These are phyloP conservation scores for Hylaeus anthracinus DNA, from an alignment of 1,140 invertebrate species.

Conservation along the genomic window DNA sequence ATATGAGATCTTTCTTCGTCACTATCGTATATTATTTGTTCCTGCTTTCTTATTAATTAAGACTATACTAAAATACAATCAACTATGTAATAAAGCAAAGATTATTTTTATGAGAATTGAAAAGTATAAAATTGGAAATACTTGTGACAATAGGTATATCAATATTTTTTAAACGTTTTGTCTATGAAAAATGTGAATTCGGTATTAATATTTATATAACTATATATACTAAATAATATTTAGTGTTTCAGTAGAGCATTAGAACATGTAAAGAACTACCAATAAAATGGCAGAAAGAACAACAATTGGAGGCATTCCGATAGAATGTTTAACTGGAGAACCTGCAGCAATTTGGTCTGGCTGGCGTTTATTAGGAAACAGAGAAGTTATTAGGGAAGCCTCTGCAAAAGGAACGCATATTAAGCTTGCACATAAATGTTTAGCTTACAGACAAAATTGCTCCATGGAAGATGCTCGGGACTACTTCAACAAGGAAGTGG, in stretches of 20 bases:
- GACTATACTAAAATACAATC: background rate
- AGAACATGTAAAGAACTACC: background rate
- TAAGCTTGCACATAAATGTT: conserved; percentile 82
- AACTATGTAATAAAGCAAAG: background rate
- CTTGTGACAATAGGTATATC: too few relatives aligned
- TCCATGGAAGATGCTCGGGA: conserved; percentile 79
- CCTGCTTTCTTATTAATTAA: background rate
- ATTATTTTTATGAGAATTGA: background rate
- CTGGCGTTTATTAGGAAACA: conserved; percentile 81
- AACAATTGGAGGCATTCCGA: conserved; percentile 65
- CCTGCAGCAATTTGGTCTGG: conserved; percentile 81
- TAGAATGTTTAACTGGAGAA: conserved; percentile 70
- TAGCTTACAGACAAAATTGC: conserved; percentile 82
- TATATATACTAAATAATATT: too few relatives aligned
- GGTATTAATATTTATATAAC: background rate
- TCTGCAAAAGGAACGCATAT: conserved; percentile 85
- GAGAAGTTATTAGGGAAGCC: conserved; percentile 85
- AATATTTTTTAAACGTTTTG: background rate
- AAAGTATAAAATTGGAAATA: background rate
- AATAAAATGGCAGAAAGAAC: conserved; percentile 58
- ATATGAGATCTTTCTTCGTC: background rate
- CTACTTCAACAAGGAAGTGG: conserved; percentile 81
- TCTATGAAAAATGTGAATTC: too few relatives aligned
- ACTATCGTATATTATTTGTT: background rate
- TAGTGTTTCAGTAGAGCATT: background rate